phyloP scores from a whole-genome alignment of 2,113 vertebrate species.

The Phaethornis superciliosus region DNA sequence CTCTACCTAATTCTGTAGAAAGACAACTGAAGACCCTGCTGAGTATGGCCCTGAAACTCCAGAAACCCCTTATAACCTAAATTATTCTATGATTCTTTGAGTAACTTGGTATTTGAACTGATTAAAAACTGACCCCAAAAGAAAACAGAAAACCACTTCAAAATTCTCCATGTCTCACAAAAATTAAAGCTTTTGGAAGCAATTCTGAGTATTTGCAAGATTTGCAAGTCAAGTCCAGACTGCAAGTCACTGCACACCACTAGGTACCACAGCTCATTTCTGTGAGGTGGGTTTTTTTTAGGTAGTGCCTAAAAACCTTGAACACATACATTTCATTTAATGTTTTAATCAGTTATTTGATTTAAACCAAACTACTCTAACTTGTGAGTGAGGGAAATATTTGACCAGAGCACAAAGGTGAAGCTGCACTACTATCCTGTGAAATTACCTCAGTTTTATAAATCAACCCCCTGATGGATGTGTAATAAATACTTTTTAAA shows the following conservation, averaged over 20 bases:
- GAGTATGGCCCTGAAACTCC: neutral
- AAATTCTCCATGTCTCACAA: neutral
- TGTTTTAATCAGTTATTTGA: too few relatives aligned
- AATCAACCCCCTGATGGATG: neutral
- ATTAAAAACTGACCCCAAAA: neutral
- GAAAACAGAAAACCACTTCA: rapidly evolving
- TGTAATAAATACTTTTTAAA: neutral
- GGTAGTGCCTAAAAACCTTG: neutral
- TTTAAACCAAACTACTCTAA: neutral
- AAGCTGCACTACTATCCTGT: neutral
- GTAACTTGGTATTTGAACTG: neutral
- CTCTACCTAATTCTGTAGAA: neutral
- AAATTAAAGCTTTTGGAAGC: neutral
- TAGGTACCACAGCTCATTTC: neutral
- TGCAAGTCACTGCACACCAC: neutral
- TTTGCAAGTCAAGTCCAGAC: neutral
- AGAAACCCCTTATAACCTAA: neutral
- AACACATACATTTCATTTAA: neutral
- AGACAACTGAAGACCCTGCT: neutral
- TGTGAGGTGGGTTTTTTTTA: neutral
- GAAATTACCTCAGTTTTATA: neutral
- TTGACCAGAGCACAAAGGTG: neutral
- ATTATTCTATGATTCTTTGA: neutral
- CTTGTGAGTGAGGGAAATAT: neutral
- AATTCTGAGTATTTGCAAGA: neutral